Evolutionary conservation across 2,113 vertebrate genomes (phyloP).

Genomic region (Hippocampus barbouri): DNA sequence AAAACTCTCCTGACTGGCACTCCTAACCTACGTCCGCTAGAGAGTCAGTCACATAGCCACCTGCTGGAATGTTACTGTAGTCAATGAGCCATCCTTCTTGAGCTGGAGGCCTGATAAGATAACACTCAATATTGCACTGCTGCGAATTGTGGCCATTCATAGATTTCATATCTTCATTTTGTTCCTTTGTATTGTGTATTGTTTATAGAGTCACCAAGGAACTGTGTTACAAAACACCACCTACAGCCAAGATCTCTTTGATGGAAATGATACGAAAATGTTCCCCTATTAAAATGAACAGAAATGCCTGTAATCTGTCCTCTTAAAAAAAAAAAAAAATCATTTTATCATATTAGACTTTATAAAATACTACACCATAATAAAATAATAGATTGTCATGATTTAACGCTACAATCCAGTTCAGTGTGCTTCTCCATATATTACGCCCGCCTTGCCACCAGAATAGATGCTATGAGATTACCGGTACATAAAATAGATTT

Average conservation of each 20-base stretch:
- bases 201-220: not conserved
- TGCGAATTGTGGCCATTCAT: conserved; percentile 13
- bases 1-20: conserved; percentile 72
- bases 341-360: too few species aligned
- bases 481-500: too few species aligned
- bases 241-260: not conserved
- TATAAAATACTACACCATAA: too few species aligned
- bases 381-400: not conserved
- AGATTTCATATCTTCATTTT: conserved; percentile 3
- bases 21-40: conserved; percentile 55
- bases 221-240: not conserved
- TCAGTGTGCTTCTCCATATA: too few species aligned
- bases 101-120: conserved; percentile 52
- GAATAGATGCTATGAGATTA: too few species aligned
- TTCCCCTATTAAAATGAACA: too few species aligned
- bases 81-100: conserved; percentile 17
- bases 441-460: too few species aligned
- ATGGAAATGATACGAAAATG: not conserved
- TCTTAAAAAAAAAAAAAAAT: too few species aligned
- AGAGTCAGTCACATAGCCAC: conserved; percentile 30
- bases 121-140: conserved; percentile 19
- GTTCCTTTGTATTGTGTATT: not conserved
- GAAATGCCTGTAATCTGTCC: too few species aligned
- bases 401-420: too few species aligned
- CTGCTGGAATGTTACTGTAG: conserved; percentile 39